Base-by-base conservation (phyloP, 1,140 invertebrate genomes). In the Drosophila bipectinata region DNA sequence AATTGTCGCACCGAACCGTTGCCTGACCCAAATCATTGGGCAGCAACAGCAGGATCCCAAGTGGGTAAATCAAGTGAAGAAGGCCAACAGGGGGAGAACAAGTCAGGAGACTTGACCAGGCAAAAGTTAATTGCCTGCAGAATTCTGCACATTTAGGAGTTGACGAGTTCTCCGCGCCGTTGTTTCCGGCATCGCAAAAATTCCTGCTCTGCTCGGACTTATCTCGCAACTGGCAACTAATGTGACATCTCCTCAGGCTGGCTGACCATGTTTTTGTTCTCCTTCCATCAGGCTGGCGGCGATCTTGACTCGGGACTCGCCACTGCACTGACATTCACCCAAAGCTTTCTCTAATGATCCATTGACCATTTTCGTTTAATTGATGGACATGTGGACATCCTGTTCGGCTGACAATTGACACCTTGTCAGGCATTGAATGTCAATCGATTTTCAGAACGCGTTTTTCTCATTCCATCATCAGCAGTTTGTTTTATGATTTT, bases 291-390 rank as follows among this genome's bases (percentile, higher is more conserved):
- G 41, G 6, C 41, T 57, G 48, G 34, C 15, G 47, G 62, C 48
- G 30, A 41, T 61, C 47, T 30, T 37, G 34, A 37, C 12, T 37
- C 10, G 34, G 10, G 34, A 37, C 34, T 37, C 10, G 34, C 34
- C 34, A 37, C 10, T 37, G 41, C 59, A 71, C 72, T 68, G 73
- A 66, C 80, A 84, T 84, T 88, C 75, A 88, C 71, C 79, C 71
- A 72, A 82, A 77, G 82, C 84, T 87, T 88, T 87, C 83, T 87
- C 82, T 79, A 83, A 79, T 88, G 66, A 62, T 78, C 69, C 47
- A 81, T 88, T 87, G 82, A 83, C 83, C 79, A 87, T 87, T 87
- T 87, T 87, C 61, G 83, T 83, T 88, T 87, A 87, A 88, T 87
- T 87, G 82, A 85, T 79, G 39, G 78, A 80, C 83, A 87, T 68